A percentile compares a stretch with the other conserved stretches of the same genome.
phyloP scores from a whole-genome alignment of 2,113 vertebrate species.

The Strigops habroptila region DNA sequence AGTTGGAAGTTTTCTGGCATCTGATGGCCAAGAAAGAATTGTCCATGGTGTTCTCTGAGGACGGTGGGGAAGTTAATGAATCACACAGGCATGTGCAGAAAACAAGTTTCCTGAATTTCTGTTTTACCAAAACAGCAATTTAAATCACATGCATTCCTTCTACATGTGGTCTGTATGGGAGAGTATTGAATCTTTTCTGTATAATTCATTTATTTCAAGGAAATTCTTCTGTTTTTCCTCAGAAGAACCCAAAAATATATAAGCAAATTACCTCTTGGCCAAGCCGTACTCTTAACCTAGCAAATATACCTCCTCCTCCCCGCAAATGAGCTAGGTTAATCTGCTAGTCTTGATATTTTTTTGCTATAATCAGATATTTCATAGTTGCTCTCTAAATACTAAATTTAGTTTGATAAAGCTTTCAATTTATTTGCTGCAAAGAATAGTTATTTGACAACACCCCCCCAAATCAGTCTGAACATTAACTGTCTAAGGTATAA shows the following conservation, averaged over 20 bases:
- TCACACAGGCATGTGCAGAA: background rate
- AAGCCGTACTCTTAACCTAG: background rate
- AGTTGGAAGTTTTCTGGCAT: background rate
- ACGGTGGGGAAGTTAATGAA: background rate
- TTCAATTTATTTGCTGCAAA: conserved; percentile 8
- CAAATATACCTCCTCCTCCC: background rate
- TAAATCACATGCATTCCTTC: background rate
- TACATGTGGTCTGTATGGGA: background rate
- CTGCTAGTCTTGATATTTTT: background rate
- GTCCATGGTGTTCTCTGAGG: background rate
- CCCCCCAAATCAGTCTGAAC: background rate
- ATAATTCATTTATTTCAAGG: background rate
- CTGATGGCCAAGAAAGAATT: background rate
- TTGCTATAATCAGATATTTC: background rate
- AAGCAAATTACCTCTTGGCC: background rate
- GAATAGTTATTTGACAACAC: background rate
- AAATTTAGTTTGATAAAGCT: conserved; percentile 2
- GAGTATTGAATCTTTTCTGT: background rate
- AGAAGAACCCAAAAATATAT: background rate
- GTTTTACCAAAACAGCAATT: background rate
- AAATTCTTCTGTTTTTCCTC: background rate
- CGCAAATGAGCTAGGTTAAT: background rate
- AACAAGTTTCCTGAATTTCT: background rate
- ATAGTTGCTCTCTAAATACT: conserved; percentile 14
- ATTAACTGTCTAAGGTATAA: background rate